phyloP scores from a whole-genome alignment of 1,140 invertebrate genomes.

The Macrobrachium nipponense region DNA sequence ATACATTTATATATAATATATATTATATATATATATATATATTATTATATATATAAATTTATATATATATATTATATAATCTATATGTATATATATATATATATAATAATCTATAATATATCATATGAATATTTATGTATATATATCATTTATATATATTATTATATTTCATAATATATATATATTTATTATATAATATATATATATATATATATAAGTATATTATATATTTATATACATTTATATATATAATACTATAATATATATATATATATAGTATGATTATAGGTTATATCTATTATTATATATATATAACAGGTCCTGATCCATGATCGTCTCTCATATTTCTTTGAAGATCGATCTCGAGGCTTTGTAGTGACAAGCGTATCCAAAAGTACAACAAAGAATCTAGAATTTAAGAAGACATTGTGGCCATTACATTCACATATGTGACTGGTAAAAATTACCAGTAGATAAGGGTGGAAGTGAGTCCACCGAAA shows the following conservation, averaged over 20 bases:
- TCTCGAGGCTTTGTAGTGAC: too few relatives aligned
- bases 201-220: neutral
- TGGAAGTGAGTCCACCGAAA: too few relatives aligned
- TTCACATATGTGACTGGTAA: too few relatives aligned
- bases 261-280: conserved; percentile 20
- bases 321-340: too few relatives aligned
- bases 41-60: neutral
- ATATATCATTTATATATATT: conserved; percentile 16
- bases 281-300: conserved; percentile 1
- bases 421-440: too few relatives aligned
- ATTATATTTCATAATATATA: conserved; percentile 20
- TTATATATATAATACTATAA: too few relatives aligned
- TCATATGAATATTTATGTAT: neutral
- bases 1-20: neutral
- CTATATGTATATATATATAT: conserved; percentile 2
- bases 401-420: too few relatives aligned
- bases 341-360: too few relatives aligned
- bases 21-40: conserved; percentile 20
- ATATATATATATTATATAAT: neutral
- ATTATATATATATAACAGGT: conserved; percentile 7
- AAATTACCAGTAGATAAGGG: too few relatives aligned
- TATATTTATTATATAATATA: neutral
- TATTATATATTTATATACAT: neutral
- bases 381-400: too few relatives aligned
- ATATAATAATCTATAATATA: neutral